These are phyloP conservation scores for Syngnathoides biaculeatus DNA, from an alignment of 2,113 vertebrate species.

Conservation along the genomic window DNA sequence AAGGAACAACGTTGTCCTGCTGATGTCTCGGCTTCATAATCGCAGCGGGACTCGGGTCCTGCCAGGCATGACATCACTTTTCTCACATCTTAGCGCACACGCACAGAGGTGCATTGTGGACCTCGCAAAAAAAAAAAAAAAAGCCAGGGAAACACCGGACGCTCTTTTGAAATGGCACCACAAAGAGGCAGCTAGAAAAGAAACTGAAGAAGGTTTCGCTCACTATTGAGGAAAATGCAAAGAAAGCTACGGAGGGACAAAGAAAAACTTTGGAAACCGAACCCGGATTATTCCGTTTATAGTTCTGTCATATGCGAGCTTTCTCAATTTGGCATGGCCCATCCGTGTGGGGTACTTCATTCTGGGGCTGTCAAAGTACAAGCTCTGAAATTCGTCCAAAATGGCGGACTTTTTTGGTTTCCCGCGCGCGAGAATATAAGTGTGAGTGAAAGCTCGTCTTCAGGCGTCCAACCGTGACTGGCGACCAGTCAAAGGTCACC, in stretches of 20 bases:
- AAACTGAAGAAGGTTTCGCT: conserved; percentile 2
- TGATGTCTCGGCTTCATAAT: conserved; percentile 43
- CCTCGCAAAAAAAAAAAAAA: too few species aligned
- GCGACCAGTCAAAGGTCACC: too few species aligned
- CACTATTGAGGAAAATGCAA: neutral
- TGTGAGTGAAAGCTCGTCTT: too few species aligned
- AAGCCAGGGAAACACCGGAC: conserved; percentile 11
- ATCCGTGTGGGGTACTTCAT: too few species aligned
- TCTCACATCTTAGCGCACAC: conserved; percentile 35
- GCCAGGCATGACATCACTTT: conserved; percentile 59
- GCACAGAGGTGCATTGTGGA: conserved; percentile 41
- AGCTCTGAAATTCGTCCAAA: neutral
- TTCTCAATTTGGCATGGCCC: too few species aligned
- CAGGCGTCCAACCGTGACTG: too few species aligned
- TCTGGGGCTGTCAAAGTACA: neutral
- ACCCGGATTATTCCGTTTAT: too few species aligned
- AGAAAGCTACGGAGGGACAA: neutral
- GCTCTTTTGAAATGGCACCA: conserved; percentile 21
- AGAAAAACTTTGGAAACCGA: neutral
- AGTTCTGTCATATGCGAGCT: too few species aligned
- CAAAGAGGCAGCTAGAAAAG: conserved; percentile 14
- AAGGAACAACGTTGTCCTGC: conserved; percentile 44
- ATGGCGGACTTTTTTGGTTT: neutral
- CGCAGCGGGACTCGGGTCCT: conserved; percentile 26
- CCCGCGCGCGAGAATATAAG: too few species aligned